Evolutionary conservation across 1,140 invertebrate genomes (phyloP), one percentile per base, ranked within the genome.

Genomic region (Octopus sinensis): DNA sequence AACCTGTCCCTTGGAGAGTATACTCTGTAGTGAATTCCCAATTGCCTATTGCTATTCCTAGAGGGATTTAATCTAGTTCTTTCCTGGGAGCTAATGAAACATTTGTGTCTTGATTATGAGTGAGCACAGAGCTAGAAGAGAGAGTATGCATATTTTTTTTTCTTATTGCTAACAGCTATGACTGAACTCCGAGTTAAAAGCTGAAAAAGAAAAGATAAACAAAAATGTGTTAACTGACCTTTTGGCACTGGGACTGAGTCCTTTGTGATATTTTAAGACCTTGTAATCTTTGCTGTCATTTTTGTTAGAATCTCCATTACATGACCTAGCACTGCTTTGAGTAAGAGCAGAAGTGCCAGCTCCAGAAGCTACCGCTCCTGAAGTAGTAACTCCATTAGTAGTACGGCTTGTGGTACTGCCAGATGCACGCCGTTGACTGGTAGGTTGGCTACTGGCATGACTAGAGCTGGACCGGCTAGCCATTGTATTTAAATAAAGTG

Each of bases 211-310:
- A 43, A 2, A 43, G 30, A 43, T 43, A 43, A 43, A 43, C 30
- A 43, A 43, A 43, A 43, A 43, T 43, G 30, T 43, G 30, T 43
- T 43, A 23, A 9, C 76, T 77, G 13, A 77, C 76, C 76, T 77
- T 53, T 77, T 77, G 17, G 76, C 76, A 77, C 76, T 77, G 6
- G 76, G 76, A 17, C 76, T 77, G 30, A 77, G 76, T 77, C 76
- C 76, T 77, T 77, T 77, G 76, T 52, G 76, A 52, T 52, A 52
- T 43, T 77, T 77, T 51, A 52, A 53, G 43, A 51, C 43, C 76
- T 77, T 77, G 43, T 77, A 51, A 13, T 77, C 76, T 77, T 77
- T 53, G 23, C 52, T 73, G 56, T 73, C 68, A 10, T 13, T 73
- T 73, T 73, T 73, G 13, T 7, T 73, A 73, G 68, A 73, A 73